Evolutionary conservation across 2,113 vertebrate species (phyloP).

Genomic region (Phocoena sinus): DNA sequence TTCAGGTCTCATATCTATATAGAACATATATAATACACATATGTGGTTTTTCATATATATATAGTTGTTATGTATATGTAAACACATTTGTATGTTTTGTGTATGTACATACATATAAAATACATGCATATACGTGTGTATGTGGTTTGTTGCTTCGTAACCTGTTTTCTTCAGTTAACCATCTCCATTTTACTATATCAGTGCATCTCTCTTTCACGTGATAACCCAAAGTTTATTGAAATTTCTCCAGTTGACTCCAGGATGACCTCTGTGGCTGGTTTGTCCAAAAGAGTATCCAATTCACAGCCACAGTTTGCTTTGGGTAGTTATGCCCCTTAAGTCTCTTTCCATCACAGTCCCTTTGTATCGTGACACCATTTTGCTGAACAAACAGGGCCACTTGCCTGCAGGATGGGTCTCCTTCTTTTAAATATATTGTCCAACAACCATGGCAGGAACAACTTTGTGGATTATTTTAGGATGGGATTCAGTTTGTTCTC

Average conservation of each 20-base stretch:
- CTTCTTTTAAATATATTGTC: neutral
- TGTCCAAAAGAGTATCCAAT: neutral
- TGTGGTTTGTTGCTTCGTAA: neutral
- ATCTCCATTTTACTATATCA: neutral
- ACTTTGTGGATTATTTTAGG: neutral
- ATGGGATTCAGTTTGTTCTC: neutral
- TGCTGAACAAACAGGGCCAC: neutral
- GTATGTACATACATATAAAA: neutral
- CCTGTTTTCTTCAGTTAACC: neutral
- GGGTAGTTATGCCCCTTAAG: neutral
- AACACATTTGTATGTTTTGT: neutral
- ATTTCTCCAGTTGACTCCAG: neutral
- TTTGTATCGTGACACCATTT: neutral
- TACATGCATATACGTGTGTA: neutral
- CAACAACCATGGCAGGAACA: neutral
- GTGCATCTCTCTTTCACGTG: neutral
- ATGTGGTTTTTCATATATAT: neutral
- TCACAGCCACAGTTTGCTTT: neutral
- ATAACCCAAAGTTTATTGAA: neutral
- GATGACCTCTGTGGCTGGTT: neutral
- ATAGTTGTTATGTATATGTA: neutral
- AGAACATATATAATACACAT: neutral
- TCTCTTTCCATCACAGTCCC: neutral
- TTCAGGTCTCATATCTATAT: neutral
- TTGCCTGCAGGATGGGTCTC: neutral